phyloP scores from a whole-genome alignment of 2,888 invertebrate genomes.

The Lepidochrysops patricia region DNA sequence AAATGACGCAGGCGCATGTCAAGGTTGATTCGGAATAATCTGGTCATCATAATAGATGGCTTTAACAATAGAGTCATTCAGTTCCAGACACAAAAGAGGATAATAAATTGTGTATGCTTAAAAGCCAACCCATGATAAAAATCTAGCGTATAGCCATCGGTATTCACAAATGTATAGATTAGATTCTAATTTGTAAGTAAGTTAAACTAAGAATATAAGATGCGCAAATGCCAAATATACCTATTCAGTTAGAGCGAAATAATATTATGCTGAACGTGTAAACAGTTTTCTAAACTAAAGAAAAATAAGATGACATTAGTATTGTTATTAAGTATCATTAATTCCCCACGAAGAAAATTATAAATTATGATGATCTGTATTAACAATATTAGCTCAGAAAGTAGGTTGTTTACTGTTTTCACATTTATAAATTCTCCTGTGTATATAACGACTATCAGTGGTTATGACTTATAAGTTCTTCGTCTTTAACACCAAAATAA shows the following conservation, averaged over 20 bases:
- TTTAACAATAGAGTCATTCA: neutral
- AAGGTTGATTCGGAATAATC: conserved; percentile 17
- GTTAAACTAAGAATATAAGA: neutral
- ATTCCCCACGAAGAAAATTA: neutral
- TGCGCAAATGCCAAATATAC: neutral
- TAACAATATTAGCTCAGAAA: neutral
- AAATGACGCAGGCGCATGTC: conserved; percentile 14
- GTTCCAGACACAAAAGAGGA: neutral
- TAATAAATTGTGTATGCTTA: neutral
- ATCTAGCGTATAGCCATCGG: neutral
- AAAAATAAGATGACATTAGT: neutral
- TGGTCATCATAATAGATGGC: conserved; percentile 14
- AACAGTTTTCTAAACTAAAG: too few relatives aligned
- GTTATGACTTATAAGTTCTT: neutral
- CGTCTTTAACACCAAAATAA: conserved; percentile 11
- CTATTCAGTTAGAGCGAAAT: too few relatives aligned
- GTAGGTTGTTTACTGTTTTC: neutral
- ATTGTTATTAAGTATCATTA: neutral
- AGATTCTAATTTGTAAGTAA: too few relatives aligned
- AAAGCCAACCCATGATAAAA: neutral
- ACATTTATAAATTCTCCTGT: neutral
- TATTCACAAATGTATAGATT: too few relatives aligned
- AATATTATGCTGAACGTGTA: too few relatives aligned
- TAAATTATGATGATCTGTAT: neutral
- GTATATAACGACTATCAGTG: neutral